Evolutionary conservation across 64 coral and sea anemone genomes (phyloP), one percentile per base, ranked within the genome.

Genomic region (Pocillopora verrucosa): DNA sequence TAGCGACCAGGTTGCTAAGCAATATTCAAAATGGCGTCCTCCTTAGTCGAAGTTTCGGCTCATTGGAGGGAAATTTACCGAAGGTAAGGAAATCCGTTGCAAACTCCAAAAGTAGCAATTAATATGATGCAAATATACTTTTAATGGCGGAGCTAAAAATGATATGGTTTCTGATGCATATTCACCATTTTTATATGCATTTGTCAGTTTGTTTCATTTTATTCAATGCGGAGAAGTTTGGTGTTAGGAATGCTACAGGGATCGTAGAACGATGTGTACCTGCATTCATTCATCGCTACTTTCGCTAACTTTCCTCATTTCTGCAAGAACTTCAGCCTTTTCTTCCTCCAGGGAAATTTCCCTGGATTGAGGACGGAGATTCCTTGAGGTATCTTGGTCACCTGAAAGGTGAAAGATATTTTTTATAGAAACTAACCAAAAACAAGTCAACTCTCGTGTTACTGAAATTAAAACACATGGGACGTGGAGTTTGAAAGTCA

Each of bases 311-410:
- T 78, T 90, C 34, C 94, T 83, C 56, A 92, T 86, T 62, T 93
- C 94, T 12, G 81, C 94, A 22, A 96, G 82, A 20, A 96, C 91
- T 76, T 87, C 78, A 2, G 94, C 88, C 76, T 96, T 96, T 83
- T 96, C 94, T 90, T 93, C 94, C 76, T 96, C 94, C 14, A 93
- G 72, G 14, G 94, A 90, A n/a, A 96, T 81, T 16, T 96, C 94
- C 79, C 79, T 88, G 20, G 94, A 96, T 56, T 90, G 67, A 10
- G 94, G 94, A 24, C 94, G 91, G 11, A 96, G 78, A 74, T 96
- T 96, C 79, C 78, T 80, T 11, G 56, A 73, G 5, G 65, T 57
- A n/a, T 80, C 70, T 87, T 38, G 65, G 65, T 96, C 76, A 56
- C 62, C 87, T 90, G 80, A 57, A 78, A 73, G 13, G 41, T 34